Percentiles rank a stretch among this genome's conserved stretches.
Conservation (phyloP, 2,888 invertebrate species). For the Teinopalpus imperialis region DNA sequence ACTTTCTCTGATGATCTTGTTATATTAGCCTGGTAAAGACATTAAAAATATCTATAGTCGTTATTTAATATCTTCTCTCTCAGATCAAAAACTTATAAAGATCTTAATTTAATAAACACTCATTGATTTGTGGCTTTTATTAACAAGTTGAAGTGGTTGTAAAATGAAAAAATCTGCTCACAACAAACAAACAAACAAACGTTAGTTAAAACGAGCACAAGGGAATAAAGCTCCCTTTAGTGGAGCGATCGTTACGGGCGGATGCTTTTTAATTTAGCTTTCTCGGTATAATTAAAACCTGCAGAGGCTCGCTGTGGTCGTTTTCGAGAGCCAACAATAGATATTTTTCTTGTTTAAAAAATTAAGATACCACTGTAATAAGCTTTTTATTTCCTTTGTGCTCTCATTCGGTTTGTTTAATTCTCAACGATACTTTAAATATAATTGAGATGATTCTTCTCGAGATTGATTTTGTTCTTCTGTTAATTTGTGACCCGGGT, state of each 20-base stretch:
- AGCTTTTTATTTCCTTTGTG: conserved; percentile 25
- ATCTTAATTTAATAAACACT: conserved; percentile 1
- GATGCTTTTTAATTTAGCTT: conserved; percentile 76
- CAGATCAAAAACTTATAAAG: too few species aligned
- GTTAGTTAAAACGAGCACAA: conserved; percentile 48
- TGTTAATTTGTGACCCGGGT: conserved; percentile 9
- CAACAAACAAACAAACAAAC: conserved; percentile 32
- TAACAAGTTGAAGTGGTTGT: conserved; percentile 10
- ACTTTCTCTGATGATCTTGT: too few species aligned
- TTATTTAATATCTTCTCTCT: too few species aligned
- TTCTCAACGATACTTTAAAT: conserved; percentile 21
- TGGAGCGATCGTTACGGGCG: conserved; percentile 57
- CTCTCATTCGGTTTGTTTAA: conserved; percentile 18
- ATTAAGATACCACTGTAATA: conserved; percentile 28
- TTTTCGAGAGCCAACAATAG: conserved; percentile 59
- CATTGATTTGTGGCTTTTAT: conserved; percentile 11
- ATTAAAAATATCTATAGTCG: too few species aligned
- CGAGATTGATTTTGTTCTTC: conserved; percentile 12
- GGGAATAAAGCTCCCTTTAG: conserved; percentile 49
- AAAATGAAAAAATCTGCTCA: conserved; percentile 13
- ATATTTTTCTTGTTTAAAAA: conserved; percentile 37
- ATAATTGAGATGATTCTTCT: conserved; percentile 17
- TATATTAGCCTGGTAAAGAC: too few species aligned
- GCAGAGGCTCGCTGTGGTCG: conserved; percentile 50
- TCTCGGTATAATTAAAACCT: conserved; percentile 73